phyloP scores from a whole-genome alignment of 2,888 invertebrate genomes.

The Lampropteryx suffumata region DNA sequence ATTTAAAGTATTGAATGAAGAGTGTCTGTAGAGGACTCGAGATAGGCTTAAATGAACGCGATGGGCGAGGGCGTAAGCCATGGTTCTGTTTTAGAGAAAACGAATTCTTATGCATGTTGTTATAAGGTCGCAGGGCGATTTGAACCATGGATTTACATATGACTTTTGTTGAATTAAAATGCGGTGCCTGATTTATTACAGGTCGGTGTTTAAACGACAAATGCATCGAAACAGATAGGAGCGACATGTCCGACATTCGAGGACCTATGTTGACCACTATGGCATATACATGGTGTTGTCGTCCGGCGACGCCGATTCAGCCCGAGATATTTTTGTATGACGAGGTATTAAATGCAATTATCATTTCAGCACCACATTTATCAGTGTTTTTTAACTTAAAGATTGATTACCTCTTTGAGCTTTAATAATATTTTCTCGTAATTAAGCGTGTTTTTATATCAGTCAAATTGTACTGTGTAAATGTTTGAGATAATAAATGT shows the following conservation, averaged over 20 bases:
- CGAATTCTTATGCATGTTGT: background rate
- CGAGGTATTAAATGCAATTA: background rate
- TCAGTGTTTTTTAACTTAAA: background rate
- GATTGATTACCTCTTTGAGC: background rate
- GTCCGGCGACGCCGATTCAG: slow-evolving; percentile 18
- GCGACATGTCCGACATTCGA: slow-evolving; percentile 81
- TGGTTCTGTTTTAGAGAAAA: slow-evolving; percentile 30
- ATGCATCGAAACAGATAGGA: slow-evolving; percentile 83
- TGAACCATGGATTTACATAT: slow-evolving; percentile 28
- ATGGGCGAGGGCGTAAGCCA: slow-evolving; percentile 25
- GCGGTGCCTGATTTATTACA: slow-evolving; percentile 79
- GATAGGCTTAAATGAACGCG: slow-evolving; percentile 77
- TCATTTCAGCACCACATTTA: background rate
- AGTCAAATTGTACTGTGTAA: no score
- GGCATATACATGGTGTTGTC: slow-evolving; percentile 54
- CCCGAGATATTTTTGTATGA: slow-evolving; percentile 14
- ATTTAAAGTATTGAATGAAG: slow-evolving; percentile 83
- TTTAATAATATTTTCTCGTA: background rate
- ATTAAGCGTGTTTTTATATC: background rate
- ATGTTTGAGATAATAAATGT: no score
- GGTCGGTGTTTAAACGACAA: slow-evolving; percentile 83
- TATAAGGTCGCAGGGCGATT: slow-evolving; percentile 35
- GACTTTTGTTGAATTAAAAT: slow-evolving; percentile 36
- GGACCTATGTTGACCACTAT: slow-evolving; percentile 78
- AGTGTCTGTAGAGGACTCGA: slow-evolving; percentile 80